Conservation (phyloP, 1,140 invertebrate genomes). For the Pseudomyrmex gracilis region DNA sequence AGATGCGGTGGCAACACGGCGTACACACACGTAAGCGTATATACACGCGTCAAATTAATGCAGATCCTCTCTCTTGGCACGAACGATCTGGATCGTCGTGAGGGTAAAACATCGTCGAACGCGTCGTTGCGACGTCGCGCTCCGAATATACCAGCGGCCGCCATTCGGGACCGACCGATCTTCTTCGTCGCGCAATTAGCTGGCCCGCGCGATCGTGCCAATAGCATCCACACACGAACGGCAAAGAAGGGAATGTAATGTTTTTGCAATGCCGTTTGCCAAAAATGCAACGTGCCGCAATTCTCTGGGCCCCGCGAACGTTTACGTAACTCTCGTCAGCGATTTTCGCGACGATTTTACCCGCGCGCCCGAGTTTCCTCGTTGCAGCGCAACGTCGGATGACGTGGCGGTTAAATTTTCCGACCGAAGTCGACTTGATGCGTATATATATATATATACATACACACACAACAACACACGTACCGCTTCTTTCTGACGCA, state of each 20-base stretch:
- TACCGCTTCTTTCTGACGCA: not conserved
- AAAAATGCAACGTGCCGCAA: slow-evolving; percentile 68
- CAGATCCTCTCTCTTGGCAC: not conserved
- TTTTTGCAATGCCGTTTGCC: slow-evolving; percentile 63
- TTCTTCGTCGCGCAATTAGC: too few relatives aligned
- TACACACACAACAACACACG: not conserved
- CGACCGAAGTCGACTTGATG: slow-evolving; percentile 6
- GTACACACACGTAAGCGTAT: not conserved
- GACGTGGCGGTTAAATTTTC: slow-evolving; percentile 74
- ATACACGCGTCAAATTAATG: slow-evolving; percentile 1
- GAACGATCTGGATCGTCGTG: not conserved
- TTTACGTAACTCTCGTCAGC: slow-evolving; percentile 68
- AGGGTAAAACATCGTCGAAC: not conserved
- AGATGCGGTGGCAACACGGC: not conserved
- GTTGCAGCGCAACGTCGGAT: slow-evolving; percentile 32
- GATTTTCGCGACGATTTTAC: slow-evolving; percentile 53
- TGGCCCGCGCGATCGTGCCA: slow-evolving; percentile 8
- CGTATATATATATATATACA: slow-evolving; percentile 23
- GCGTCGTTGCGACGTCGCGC: slow-evolving; percentile 19
- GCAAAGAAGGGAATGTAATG: slow-evolving; percentile 51
- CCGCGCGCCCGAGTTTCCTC: slow-evolving; percentile 51
- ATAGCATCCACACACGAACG: slow-evolving; percentile 19
- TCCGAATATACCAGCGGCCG: not conserved
- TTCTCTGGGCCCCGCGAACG: slow-evolving; percentile 6
- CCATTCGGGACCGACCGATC: too few relatives aligned